phyloP scores from a whole-genome alignment of 2,888 invertebrate species.

The Monopis laevigella region DNA sequence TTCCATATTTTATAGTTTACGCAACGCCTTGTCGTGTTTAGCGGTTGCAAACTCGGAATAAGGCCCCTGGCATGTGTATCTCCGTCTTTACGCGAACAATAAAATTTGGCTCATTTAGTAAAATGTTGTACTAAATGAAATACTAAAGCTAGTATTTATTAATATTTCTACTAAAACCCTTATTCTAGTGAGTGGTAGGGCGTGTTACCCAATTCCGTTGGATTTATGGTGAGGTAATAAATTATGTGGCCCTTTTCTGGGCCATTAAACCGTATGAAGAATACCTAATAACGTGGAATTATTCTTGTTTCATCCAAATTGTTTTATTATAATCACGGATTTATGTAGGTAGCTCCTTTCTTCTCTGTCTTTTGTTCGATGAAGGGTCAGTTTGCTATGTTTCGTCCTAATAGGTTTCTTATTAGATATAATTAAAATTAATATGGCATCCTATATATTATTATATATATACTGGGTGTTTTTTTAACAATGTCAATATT shows the following conservation, averaged over 20 bases:
- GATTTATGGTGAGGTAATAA: conserved; percentile 40
- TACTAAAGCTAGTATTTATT: conserved; percentile 2
- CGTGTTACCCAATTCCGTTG: conserved; percentile 27
- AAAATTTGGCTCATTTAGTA: no score
- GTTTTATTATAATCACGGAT: conserved; percentile 15
- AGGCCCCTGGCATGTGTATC: no score
- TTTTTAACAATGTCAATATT: no score
- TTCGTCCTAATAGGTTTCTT: no score
- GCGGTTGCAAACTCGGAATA: no score
- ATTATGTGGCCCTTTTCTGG: conserved; percentile 29
- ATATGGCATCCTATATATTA: no score
- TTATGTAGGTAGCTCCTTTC: conserved; percentile 4
- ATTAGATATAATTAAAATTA: no score
- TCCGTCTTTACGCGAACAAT: no score
- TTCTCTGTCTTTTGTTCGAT: not conserved
- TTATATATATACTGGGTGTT: no score
- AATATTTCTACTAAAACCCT: conserved; percentile 24
- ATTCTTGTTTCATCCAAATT: conserved; percentile 15
- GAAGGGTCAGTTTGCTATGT: not conserved
- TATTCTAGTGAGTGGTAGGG: conserved; percentile 30
- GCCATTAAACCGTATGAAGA: conserved; percentile 44
- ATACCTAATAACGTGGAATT: conserved; percentile 35
- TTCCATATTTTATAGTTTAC: no score
- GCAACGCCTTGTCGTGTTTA: no score
- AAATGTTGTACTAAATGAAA: no score